These are phyloP conservation scores for Anguilla japonica DNA, from an alignment of 2,113 vertebrate species.

Conservation along the genomic window DNA sequence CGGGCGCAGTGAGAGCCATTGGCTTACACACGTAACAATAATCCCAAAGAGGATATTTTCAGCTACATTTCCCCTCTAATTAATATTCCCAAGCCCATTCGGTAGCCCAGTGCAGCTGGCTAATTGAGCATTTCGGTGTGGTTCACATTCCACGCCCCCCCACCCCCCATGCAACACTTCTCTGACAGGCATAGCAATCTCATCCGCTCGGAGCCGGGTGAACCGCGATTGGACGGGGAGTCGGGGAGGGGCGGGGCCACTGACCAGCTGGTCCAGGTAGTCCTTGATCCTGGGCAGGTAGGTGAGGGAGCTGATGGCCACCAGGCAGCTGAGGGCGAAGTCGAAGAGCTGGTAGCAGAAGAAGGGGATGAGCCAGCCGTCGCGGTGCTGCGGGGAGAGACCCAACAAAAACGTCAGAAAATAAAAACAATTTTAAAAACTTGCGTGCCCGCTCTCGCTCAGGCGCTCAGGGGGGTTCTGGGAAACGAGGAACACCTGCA, in stretches of 20 bases:
- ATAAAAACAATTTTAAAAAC: background rate
- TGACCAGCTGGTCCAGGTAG: slow-evolving; percentile 94
- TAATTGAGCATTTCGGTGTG: background rate
- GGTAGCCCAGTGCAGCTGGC: background rate
- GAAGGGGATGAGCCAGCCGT: slow-evolving; percentile 96
- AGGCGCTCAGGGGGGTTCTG: too few species aligned
- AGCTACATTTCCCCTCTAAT: background rate
- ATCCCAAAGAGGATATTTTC: too few species aligned
- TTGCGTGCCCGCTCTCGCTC: too few species aligned
- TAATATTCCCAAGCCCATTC: background rate
- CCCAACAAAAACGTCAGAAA: background rate
- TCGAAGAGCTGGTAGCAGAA: slow-evolving; percentile 99
- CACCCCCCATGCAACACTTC: too few species aligned
- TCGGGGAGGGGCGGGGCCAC: slow-evolving; percentile 43
- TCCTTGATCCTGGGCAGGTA: slow-evolving; percentile 97
- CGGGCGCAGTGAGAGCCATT: too few species aligned
- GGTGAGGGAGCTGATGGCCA: slow-evolving; percentile 95
- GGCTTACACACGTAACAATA: too few species aligned
- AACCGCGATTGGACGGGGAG: background rate
- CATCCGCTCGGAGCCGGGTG: background rate
- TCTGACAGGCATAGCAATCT: background rate
- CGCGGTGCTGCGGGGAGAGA: slow-evolving; percentile 78
- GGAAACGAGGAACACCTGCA: background rate
- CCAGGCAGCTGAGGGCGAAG: slow-evolving; percentile 94
- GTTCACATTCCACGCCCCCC: background rate